phyloP scores from a whole-genome alignment of 2,888 invertebrate genomes.

The Rhamphomyia laevipes region DNA sequence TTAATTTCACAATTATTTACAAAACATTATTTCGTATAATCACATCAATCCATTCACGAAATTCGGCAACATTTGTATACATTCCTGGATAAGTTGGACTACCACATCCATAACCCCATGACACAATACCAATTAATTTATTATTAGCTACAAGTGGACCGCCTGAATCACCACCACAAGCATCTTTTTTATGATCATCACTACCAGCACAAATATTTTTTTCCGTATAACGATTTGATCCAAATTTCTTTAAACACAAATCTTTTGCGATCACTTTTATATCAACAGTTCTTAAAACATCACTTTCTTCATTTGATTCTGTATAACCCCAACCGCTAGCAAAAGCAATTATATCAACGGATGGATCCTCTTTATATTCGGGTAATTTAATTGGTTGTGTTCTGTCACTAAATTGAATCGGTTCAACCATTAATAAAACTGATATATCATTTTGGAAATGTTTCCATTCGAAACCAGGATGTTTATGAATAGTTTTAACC shows the following conservation, averaged over 20 bases:
- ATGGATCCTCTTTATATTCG: conserved; percentile 13
- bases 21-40: too few species aligned
- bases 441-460: conserved; percentile 45
- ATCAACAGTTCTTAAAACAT: conserved; percentile 15
- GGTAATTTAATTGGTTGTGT: conserved; percentile 20
- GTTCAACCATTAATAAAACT: conserved; percentile 27
- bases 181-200: conserved; percentile 22
- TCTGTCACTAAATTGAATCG: conserved; percentile 15
- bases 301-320: background rate
- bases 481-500: conserved; percentile 34
- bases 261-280: conserved; percentile 15
- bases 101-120: conserved; percentile 37
- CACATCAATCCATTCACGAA: conserved; percentile 18
- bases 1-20: too few species aligned
- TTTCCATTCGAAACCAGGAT: conserved; percentile 36
- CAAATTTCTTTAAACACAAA: conserved; percentile 13
- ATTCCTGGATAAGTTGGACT: conserved; percentile 35
- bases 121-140: conserved; percentile 28
- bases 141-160: conserved; percentile 21
- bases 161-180: conserved; percentile 32
- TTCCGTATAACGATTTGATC: background rate
- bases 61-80: conserved; percentile 30
- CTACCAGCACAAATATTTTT: background rate
- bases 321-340: conserved; percentile 25
- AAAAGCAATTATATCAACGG: conserved; percentile 13